Evolutionary conservation across 2,797 vertebrate genomes (phyloP).

Genomic region (Yasuhikotakia modesta): DNA sequence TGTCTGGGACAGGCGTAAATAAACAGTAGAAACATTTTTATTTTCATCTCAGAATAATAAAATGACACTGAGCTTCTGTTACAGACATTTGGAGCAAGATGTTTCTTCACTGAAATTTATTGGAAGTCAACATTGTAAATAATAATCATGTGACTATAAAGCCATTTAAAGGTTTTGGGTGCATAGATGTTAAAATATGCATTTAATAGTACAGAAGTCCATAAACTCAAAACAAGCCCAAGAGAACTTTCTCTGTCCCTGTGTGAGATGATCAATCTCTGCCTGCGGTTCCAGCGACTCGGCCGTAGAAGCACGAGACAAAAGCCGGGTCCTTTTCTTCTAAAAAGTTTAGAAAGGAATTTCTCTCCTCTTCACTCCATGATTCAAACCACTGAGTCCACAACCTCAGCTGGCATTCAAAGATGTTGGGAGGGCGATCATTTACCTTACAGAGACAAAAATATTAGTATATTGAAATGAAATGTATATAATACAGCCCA

Average conservation of each 20-base stretch:
- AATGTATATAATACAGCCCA: too few relatives aligned
- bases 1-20: not conserved
- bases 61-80: not conserved
- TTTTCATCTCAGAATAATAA: not conserved
- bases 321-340: conserved; percentile 82
- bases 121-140: not conserved
- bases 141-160: not conserved
- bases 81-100: not conserved
- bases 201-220: not conserved
- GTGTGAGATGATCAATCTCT: conserved; percentile 71
- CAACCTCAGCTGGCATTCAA: conserved; percentile 89
- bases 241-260: not conserved
- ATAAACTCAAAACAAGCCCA: not conserved
- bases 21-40: not conserved
- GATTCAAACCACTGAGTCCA: conserved; percentile 93
- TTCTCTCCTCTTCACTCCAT: conserved; percentile 87
- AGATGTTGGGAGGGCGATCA: conserved; percentile 84
- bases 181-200: conserved; percentile 6
- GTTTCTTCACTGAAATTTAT: not conserved
- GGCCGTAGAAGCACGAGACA: conserved; percentile 82
- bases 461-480: too few relatives aligned
- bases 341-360: conserved; percentile 82
- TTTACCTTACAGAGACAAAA: conserved; percentile 69
- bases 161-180: not conserved
- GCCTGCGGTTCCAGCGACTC: conserved; percentile 81